These are phyloP conservation scores for Stercorarius parasiticus DNA, from an alignment of 2,113 vertebrate genomes.

Conservation along the genomic window DNA sequence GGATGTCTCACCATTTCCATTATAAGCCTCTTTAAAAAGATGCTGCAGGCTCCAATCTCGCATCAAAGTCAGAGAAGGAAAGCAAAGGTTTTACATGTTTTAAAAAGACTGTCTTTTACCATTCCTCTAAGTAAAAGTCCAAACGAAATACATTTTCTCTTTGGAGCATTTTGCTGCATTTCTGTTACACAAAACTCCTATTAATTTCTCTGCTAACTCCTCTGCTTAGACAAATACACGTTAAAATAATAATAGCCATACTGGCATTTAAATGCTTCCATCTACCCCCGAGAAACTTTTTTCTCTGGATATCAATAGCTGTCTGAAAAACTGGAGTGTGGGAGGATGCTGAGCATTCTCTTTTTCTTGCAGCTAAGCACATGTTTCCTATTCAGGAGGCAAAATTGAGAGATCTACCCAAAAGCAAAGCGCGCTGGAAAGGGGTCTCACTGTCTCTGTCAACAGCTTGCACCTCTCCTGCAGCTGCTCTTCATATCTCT, in stretches of 20 bases:
- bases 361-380: background rate
- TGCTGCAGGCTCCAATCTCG: background rate
- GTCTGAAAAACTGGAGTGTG: background rate
- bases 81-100: background rate
- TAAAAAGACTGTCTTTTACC: background rate
- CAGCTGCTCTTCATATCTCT: background rate
- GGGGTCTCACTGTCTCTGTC: background rate
- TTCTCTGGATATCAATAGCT: background rate
- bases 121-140: background rate
- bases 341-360: background rate
- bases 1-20: conserved; percentile 5
- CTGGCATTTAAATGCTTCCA: background rate
- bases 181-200: background rate
- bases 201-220: background rate
- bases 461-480: background rate
- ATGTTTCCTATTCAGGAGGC: background rate
- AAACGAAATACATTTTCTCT: background rate
- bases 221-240: background rate
- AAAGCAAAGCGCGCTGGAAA: background rate
- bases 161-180: background rate
- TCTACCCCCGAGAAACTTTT: background rate
- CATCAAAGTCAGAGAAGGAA: background rate
- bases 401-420: background rate
- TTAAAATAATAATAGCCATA: background rate
- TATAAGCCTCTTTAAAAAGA: background rate